Conservation (phyloP, 2,888 invertebrate species). For the Pecten maximus region DNA sequence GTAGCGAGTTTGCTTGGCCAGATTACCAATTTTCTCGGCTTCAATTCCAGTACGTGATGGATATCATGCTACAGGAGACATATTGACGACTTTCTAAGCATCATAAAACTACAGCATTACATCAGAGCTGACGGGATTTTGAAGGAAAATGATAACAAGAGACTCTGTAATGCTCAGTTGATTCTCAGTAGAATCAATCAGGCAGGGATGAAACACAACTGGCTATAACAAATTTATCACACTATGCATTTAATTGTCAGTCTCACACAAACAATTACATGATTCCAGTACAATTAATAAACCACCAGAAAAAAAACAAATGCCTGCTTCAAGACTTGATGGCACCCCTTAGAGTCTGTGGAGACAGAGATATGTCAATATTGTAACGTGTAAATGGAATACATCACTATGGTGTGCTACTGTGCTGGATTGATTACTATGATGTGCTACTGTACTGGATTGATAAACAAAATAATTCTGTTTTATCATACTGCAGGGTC, state of each 20-base stretch:
- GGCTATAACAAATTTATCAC: not conserved
- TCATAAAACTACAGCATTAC: not conserved
- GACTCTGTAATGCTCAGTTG: not conserved
- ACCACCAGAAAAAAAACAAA: not conserved
- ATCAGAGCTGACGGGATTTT: not conserved
- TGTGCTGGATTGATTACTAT: not conserved
- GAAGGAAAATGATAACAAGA: not conserved
- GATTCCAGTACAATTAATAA: not conserved
- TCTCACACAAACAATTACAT: not conserved
- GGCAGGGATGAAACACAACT: not conserved
- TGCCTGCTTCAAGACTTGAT: not conserved
- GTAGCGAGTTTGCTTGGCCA: not conserved
- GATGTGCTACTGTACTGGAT: not conserved
- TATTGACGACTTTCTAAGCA: not conserved
- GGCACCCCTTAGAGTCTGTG: too few relatives aligned
- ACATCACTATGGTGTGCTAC: not conserved
- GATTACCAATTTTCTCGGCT: not conserved
- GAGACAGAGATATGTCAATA: not conserved
- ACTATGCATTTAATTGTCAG: not conserved
- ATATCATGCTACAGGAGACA: not conserved
- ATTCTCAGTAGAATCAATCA: not conserved
- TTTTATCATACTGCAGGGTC: not conserved
- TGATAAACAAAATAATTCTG: not conserved
- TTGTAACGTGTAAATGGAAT: not conserved
- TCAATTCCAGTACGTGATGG: slow-evolving; percentile 5